Evolutionary conservation across 1,140 invertebrate genomes (phyloP), one percentile per base, ranked within the genome.

Genomic region (Coptotermes formosanus): DNA sequence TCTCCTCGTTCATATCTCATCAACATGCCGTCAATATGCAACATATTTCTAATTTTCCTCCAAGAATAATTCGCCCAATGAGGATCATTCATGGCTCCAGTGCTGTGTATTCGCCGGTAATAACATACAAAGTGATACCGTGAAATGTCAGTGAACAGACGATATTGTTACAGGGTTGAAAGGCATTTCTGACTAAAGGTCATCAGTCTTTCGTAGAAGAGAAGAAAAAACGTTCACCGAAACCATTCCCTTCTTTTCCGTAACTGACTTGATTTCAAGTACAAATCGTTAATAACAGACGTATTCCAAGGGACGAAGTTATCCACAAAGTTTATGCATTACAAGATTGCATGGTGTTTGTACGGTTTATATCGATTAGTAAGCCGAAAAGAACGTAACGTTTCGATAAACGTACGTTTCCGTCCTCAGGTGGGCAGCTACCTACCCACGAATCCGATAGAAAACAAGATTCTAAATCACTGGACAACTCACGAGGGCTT

Each of bases 141-240:
- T 75, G 64, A 75, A 75, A 75, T 75, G 64, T 75, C 64, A 75
- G 64, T 75, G 64, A 75, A 75, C 64, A 75, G 9, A 7, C 64
- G 6, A 75, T 14, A 30, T 25, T 25, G 64, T 75, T 8, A 0
- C n/a, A 25, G n/a, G 9, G 64, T 9, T 14, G 64, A 30, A 8
- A 75, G 64, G 3, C 64, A 75, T 75, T 75, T 75, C 25, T 75
- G 64, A 75, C 25, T 75, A 75, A 75, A 75, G 64, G 64, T 75
- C 64, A 75, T 30, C 64, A 7, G 8, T n/a, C 64, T 59, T 23
- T 75, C n/a, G 64, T 75, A 75, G n/a, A 7, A 75, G 64, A n/a
- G 1, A 75, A 30, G 25, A 30, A 8, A 75, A 75, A n/a, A 75
- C 25, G 12, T 75, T 75, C 64, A 11, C 64, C 38, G 38, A 16